A percentile compares a stretch with the other conserved stretches of the same genome.
phyloP scores from a whole-genome alignment of 2,888 invertebrate species.

The Eudasyphora cyanicolor region DNA sequence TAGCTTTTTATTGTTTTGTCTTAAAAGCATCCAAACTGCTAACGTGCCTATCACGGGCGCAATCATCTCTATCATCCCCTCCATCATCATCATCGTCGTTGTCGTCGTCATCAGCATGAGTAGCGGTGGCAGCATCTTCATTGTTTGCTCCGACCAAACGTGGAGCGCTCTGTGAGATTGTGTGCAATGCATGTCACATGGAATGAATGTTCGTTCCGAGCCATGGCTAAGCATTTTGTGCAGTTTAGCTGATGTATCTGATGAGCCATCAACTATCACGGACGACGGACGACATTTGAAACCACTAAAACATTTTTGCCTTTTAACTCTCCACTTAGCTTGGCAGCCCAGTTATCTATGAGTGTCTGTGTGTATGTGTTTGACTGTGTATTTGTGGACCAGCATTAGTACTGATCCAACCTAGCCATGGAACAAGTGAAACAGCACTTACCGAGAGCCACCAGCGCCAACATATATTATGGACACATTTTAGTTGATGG shows the following conservation, averaged over 20 bases:
- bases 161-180: slow-evolving; percentile 4
- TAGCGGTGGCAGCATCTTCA: slow-evolving; percentile 2
- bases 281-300: slow-evolving; percentile 20
- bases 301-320: slow-evolving; percentile 36
- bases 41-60: slow-evolving; percentile 2
- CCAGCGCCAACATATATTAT: neutral
- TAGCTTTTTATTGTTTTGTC: slow-evolving; percentile 38
- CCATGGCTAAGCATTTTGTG: slow-evolving; percentile 26
- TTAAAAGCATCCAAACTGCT: neutral
- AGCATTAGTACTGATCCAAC: slow-evolving; percentile 3
- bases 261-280: slow-evolving; percentile 23
- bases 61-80: neutral
- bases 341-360: too few relatives aligned
- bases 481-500: slow-evolving; percentile 29
- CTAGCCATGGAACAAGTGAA: neutral
- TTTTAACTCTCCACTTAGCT: slow-evolving; percentile 28
- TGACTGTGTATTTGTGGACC: neutral
- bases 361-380: too few relatives aligned
- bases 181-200: slow-evolving; percentile 21
- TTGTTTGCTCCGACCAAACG: slow-evolving; percentile 7
- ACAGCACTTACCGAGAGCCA: neutral
- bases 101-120: neutral
- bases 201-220: slow-evolving; percentile 3
- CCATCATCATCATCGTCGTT: slow-evolving; percentile 8
- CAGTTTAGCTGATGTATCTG: slow-evolving; percentile 30